Evolutionary conservation across 2,888 invertebrate genomes (phyloP).

Genomic region (Invenusta paracnida): DNA sequence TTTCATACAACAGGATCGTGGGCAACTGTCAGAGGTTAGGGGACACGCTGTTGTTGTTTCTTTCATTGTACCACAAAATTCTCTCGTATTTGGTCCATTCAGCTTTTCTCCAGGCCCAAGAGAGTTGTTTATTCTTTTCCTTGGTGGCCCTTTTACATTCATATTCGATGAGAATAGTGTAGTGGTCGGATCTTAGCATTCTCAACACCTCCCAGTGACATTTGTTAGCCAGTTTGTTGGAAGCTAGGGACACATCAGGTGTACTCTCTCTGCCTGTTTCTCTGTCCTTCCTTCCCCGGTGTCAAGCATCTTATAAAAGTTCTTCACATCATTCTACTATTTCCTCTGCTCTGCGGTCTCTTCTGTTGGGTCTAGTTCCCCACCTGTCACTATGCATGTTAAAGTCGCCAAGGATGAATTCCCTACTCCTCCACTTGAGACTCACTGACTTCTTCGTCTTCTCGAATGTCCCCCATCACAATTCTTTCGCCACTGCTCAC

Average conservation of each 20-base stretch:
- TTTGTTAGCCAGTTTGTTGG: background rate
- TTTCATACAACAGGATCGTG: no score
- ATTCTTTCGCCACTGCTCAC: background rate
- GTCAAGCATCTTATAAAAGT: background rate
- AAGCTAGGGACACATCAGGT: background rate
- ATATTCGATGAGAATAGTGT: background rate
- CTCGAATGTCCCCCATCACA: background rate
- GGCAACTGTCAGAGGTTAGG: no score
- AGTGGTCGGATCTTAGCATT: background rate
- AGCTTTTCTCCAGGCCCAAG: no score
- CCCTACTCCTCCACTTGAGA: background rate
- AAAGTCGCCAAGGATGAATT: slow-evolving; percentile 10
- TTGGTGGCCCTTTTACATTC: background rate
- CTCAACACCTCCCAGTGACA: background rate
- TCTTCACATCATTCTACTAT: background rate
- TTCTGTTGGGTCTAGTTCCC: background rate
- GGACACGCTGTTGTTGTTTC: no score
- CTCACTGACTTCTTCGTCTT: background rate
- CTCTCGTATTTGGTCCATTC: no score
- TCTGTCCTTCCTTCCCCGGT: background rate
- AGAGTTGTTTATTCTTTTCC: background rate
- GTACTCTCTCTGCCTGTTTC: background rate
- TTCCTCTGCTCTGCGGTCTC: background rate
- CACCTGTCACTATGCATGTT: background rate
- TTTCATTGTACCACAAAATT: no score